These are phyloP conservation scores for Kryptopterus vitreolus DNA, from an alignment of 2,797 vertebrate species.

Conservation along the genomic window DNA sequence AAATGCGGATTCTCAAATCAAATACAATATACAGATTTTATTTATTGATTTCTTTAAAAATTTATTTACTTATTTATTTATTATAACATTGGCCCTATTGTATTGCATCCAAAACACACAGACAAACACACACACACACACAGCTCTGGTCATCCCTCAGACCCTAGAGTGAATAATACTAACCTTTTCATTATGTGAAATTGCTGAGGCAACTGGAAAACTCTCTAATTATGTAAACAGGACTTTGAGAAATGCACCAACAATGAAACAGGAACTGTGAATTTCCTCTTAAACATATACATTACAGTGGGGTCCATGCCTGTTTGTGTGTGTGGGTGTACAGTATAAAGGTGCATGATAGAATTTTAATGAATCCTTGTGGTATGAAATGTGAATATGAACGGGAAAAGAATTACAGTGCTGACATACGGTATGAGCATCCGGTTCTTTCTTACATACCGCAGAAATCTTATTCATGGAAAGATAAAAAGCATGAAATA, in stretches of 20 bases:
- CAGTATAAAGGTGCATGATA: conserved; percentile 42
- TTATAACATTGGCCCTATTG: neutral
- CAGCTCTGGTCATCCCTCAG: conserved; percentile 8
- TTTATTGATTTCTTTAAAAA: neutral
- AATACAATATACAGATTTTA: neutral
- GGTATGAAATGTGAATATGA: conserved; percentile 53
- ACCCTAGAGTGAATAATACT: conserved; percentile 40
- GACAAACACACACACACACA: conserved; percentile 24
- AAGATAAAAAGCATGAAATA: neutral
- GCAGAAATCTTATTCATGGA: neutral
- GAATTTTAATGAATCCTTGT: conserved; percentile 60
- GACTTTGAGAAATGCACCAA: conserved; percentile 55
- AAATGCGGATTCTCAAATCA: conserved; percentile 21
- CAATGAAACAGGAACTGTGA: conserved; percentile 38
- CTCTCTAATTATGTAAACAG: conserved; percentile 61
- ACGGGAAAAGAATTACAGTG: conserved; percentile 26
- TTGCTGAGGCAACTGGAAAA: conserved; percentile 54
- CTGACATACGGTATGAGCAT: neutral
- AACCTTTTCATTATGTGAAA: conserved; percentile 57
- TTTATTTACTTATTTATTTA: no score
- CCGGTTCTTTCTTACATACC: neutral
- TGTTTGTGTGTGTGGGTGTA: conserved; percentile 18
- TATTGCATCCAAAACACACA: conserved; percentile 13
- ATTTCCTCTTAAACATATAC: conserved; percentile 58
- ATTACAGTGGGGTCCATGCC: conserved; percentile 41